Base-by-base conservation (phyloP, 2,113 vertebrate genomes). In the Tenrec ecaudatus region DNA sequence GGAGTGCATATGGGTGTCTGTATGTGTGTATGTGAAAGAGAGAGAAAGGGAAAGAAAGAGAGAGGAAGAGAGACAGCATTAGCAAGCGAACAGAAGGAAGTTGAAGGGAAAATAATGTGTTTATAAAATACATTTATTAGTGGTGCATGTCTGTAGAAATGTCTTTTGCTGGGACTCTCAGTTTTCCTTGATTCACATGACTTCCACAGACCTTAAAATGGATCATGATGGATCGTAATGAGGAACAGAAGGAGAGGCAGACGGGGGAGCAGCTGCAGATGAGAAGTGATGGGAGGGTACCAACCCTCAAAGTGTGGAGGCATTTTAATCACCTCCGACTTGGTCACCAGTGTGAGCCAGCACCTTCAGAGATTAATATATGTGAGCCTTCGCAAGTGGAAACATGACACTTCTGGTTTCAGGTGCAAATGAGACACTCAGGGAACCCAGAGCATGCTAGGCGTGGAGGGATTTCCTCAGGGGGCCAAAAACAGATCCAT, bases 391-490 rank as follows among this genome's bases (percentile, higher is more conserved):
- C 77, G 91, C n/a, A 36, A 94, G 88, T 90, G 91, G 96, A 95
- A 94, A 95, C 95, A 95, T 92, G 91, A 85, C 89, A 96, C 91
- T 91, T 96, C 92, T 96, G 94, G 93, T 96, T 96, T 93, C 89
- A 95, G 89, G 89, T 86, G 94, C 79, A 96, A 96, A 97, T 96
- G 95, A 97, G 95, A 97, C 87, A 96, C 92, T 95, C 92, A 95
- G 75, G 91, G 60, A 89, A 58, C 79, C 23, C 62, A 92, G 78
- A 82, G 92, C 91, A 71, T 89, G 87, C 75, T 1, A 92, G 64
- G 69, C 82, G 93, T 78, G 40, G 20, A 69, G 88, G 92, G 79
- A 86, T 95, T 90, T 83, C 90, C 89, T 84, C 82, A 82, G 78
- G 89, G 66, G 91, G 82, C 86, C 71, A n/a, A 29, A 93, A 88